Conservation (phyloP, 2,797 vertebrate genomes). For the Eospalax fontanierii region DNA sequence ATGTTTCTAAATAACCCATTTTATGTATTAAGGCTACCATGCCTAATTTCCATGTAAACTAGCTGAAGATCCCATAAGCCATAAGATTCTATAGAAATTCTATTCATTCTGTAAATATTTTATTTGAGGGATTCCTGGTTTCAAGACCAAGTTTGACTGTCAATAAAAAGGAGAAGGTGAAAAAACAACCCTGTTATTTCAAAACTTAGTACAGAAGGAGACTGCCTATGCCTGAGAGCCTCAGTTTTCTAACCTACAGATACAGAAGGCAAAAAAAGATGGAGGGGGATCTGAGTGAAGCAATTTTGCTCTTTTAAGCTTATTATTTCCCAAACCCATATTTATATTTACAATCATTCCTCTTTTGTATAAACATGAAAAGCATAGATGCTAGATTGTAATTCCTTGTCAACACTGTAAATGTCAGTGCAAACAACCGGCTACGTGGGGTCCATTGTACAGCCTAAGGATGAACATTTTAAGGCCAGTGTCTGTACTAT, state of each 20-base stretch:
- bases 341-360: constrained; percentile 51
- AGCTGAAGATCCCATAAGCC: background rate
- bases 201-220: background rate
- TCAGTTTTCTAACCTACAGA: constrained; percentile 4
- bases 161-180: background rate
- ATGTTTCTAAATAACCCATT: background rate
- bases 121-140: background rate
- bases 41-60: background rate
- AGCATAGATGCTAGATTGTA: constrained; percentile 1
- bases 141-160: constrained; percentile 37
- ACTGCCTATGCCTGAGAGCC: background rate
- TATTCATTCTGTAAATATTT: constrained; percentile 35
- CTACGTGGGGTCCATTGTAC: background rate
- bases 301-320: background rate
- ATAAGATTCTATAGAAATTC: constrained; percentile 1
- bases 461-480: constrained; percentile 5
- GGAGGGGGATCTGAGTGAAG: background rate
- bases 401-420: constrained; percentile 28
- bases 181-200: background rate
- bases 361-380: constrained; percentile 50
- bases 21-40: background rate
- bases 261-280: background rate
- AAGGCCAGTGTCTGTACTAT: constrained; percentile 5
- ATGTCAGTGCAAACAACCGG: constrained; percentile 50
- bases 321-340: constrained; percentile 2